Percentiles rank a stretch among this genome's conserved stretches.
Conservation (phyloP, 2,113 vertebrate genomes). For the Puma concolor region DNA sequence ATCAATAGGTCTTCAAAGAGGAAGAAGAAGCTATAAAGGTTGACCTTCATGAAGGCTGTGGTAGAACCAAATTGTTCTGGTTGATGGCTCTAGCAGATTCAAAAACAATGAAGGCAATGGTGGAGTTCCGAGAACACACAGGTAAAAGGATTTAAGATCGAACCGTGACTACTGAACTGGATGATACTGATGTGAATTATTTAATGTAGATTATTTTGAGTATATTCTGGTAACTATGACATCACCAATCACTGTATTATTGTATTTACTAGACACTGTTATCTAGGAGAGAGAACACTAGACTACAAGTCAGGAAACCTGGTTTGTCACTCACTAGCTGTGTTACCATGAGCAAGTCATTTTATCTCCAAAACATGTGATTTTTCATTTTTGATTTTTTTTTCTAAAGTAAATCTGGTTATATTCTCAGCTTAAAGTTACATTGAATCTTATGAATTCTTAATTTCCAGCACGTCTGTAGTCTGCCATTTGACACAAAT, state of each 20-base stretch:
- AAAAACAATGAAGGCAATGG: slow-evolving; percentile 99
- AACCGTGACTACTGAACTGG: neutral
- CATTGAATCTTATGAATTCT: neutral
- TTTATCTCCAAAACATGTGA: neutral
- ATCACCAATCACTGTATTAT: neutral
- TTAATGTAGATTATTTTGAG: neutral
- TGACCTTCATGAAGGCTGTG: slow-evolving; percentile 98
- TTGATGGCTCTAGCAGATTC: slow-evolving; percentile 99
- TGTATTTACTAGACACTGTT: neutral
- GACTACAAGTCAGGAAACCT: neutral
- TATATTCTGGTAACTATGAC: neutral
- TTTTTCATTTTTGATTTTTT: neutral
- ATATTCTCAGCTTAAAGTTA: neutral
- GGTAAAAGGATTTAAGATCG: slow-evolving; percentile 85
- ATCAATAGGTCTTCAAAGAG: slow-evolving; percentile 97
- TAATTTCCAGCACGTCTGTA: neutral
- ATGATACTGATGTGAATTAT: neutral
- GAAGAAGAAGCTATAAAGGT: slow-evolving; percentile 99
- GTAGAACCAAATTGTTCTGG: slow-evolving; percentile 99
- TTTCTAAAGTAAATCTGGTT: neutral
- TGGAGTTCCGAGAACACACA: slow-evolving; percentile 99
- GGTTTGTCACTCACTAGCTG: neutral
- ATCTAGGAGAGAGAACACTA: neutral
- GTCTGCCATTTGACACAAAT: neutral
- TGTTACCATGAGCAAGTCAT: neutral